Evolutionary conservation across 2,797 vertebrate genomes (phyloP).

Genomic region (Vespertilio murinus): DNA sequence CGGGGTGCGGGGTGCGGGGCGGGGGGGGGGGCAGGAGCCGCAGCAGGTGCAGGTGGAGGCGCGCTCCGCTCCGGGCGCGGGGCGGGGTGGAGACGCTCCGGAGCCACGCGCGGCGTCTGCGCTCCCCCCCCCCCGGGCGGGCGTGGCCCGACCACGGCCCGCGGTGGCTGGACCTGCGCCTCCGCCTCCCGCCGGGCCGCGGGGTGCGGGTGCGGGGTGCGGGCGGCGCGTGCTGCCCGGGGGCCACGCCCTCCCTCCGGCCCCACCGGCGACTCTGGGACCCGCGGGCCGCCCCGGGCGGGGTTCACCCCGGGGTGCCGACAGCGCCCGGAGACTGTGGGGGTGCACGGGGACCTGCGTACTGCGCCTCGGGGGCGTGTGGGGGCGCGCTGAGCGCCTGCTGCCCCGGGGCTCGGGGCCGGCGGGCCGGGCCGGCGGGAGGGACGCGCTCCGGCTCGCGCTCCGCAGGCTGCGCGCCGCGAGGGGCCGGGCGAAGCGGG

Average conservation of each 20-base stretch:
- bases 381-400: neutral
- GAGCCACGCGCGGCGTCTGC: constrained; percentile 92
- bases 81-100: neutral
- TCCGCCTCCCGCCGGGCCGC: neutral
- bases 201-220: neutral
- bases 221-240: constrained; percentile 60
- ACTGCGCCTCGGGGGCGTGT: neutral
- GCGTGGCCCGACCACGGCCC: neutral
- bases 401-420: neutral
- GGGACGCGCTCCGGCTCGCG: neutral
- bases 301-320: neutral
- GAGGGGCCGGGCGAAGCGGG: constrained; percentile 63
- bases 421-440: neutral
- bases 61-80: neutral
- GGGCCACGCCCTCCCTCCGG: neutral
- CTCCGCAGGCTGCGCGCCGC: neutral
- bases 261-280: too few relatives aligned
- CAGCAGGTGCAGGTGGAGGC: neutral
- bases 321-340: neutral
- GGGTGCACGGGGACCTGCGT: neutral
- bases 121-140: constrained; percentile 50
- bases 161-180: too few relatives aligned
- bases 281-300: neutral
- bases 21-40: too few relatives aligned
- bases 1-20: too few relatives aligned